These are phyloP conservation scores for Distichodus sexfasciatus DNA, from an alignment of 2,797 vertebrate species.

Conservation along the genomic window DNA sequence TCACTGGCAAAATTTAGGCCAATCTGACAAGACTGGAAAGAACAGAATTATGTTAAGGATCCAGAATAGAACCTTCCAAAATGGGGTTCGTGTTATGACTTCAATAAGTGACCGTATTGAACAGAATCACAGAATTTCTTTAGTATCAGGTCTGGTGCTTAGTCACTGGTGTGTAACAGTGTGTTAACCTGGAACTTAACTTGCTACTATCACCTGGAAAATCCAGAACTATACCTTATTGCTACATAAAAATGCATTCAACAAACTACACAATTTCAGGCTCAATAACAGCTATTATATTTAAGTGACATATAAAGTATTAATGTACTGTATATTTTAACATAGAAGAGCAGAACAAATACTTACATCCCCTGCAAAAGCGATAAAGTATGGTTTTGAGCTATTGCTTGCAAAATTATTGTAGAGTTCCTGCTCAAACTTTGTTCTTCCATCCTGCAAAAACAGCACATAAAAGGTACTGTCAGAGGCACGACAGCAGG, in stretches of 20 bases:
- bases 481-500: background rate
- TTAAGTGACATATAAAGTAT: no score
- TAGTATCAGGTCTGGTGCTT: no score
- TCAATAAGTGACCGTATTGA: no score
- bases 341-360: background rate
- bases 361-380: conserved; percentile 96
- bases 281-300: background rate
- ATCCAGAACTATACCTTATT: background rate
- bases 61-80: no score
- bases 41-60: conserved; percentile 16
- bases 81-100: no score
- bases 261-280: background rate
- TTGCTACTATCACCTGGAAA: background rate
- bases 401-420: conserved; percentile 92
- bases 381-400: conserved; percentile 93
- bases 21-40: conserved; percentile 86
- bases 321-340: background rate
- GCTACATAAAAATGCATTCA: no score
- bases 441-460: conserved; percentile 87
- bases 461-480: conserved; percentile 38
- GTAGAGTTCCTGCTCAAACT: conserved; percentile 96
- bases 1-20: conserved; percentile 97
- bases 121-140: background rate
- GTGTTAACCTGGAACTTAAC: background rate
- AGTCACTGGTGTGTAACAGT: background rate